Evolutionary conservation across 2,888 invertebrate genomes (phyloP).

Genomic region (Trissonchulus latispiculum): DNA sequence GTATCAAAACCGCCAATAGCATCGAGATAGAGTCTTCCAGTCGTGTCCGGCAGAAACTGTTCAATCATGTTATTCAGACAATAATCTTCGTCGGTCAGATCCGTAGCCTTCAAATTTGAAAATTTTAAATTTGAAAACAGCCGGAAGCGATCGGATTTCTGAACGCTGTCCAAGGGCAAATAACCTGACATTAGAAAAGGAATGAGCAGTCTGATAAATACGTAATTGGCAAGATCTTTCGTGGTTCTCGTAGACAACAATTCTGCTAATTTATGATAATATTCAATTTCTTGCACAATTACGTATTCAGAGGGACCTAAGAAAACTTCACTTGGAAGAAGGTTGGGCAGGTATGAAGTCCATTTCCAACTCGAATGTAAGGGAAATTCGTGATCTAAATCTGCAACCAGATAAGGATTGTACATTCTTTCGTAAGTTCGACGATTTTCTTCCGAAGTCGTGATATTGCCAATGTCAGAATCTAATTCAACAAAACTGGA

Average conservation of each 20-base stretch:
- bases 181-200: background rate
- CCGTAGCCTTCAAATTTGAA: background rate
- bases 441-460: no score
- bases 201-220: background rate
- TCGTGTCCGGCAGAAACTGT: background rate
- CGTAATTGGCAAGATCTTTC: background rate
- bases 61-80: background rate
- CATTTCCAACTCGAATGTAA: background rate
- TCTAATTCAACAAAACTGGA: no score
- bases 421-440: no score
- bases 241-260: background rate
- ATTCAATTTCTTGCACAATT: background rate
- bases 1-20: background rate
- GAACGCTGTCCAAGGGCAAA: background rate
- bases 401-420: no score
- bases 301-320: background rate
- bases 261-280: background rate
- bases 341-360: background rate
- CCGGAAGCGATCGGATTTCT: no score
- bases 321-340: background rate
- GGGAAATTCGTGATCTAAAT: no score
- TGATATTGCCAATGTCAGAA: no score
- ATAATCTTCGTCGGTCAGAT: background rate
- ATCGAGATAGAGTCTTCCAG: background rate
- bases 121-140: no score